Base-by-base conservation (phyloP, 92 coral and sea anemone genomes). In the Montipora capitata region DNA sequence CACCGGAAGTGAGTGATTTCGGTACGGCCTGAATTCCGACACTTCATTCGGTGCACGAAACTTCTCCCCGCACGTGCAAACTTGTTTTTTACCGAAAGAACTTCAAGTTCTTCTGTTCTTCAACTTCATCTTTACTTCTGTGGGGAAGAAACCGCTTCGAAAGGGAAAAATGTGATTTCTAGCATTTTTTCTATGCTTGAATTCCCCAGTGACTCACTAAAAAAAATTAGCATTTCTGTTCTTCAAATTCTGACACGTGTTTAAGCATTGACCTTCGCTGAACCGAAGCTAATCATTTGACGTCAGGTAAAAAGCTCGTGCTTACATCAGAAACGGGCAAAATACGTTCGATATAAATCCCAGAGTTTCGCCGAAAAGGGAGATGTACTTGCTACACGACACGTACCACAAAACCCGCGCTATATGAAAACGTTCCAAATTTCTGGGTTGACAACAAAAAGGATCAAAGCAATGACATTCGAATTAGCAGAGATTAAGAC, bases 1-100 rank as follows among this genome's bases (percentile, higher is more conserved):
- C 91, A 87, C 92, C 91, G 95, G 95, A 92, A 92, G 91, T 75
- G 78, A 74, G 70, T 79, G 90, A 84, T 92, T 64, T 69, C 39
- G 80, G 79, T 72, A 59, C 87, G 45, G 43, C 59, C 62, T 44
- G 87, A 58, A 83, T 83, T 83, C 79, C 79, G 72, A 75, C 48
- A 44, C 72, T 73, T 43, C 43, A 59, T 41, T 72, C 63, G 41
- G 20, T 57, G 79, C 87, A 82, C 87, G 87, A 52, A 82, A 82
- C 18, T 72, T 64, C 64, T 42, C 87, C 87, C 79, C 45, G 73
- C 80, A 83, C 87, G 87, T 83, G 79, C 77, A 17, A 57, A 62
- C 87, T 13, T 13, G 79, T 41, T 59, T 72, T 44, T n/a, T 9
- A 38, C 45, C 11, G 72, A 58, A 72, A 72, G 7, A 42, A 40